Evolutionary conservation across 1,140 invertebrate genomes (phyloP).

Genomic region (Parapsyche elsis): DNA sequence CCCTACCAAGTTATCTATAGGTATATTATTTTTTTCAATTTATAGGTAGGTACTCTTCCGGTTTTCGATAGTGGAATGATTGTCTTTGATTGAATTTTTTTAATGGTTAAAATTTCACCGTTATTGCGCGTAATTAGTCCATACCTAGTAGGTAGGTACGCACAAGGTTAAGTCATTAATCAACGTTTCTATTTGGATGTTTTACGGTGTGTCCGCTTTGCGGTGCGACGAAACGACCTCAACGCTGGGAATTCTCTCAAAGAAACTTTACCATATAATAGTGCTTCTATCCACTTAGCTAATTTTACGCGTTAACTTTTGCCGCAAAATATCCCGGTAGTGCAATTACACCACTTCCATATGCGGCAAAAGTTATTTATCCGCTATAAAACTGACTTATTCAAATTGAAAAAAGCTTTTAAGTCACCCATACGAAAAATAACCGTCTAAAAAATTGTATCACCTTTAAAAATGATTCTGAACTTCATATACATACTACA

Average conservation of each 20-base stretch:
- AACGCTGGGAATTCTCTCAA: conserved; percentile 17
- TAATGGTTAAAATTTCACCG: not conserved
- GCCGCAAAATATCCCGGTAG: not conserved
- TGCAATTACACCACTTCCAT: not conserved
- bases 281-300: conserved; percentile 27
- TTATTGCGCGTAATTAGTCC: conserved; percentile 1
- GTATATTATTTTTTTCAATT: not conserved
- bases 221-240: conserved; percentile 7
- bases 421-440: no score
- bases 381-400: no score
- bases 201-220: conserved; percentile 13
- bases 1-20: not conserved
- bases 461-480: no score
- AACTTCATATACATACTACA: no score
- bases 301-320: conserved; percentile 19
- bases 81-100: no score
- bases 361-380: not conserved
- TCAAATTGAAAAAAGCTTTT: no score
- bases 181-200: conserved; percentile 13
- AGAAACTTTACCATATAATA: conserved; percentile 22
- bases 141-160: no score
- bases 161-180: conserved; percentile 7
- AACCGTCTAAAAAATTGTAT: no score
- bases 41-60: not conserved
- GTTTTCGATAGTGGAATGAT: not conserved